Evolutionary conservation across 2,888 invertebrate species (phyloP), one percentile per base, ranked within the genome.

Genomic region (Drymonia ruficornis): DNA sequence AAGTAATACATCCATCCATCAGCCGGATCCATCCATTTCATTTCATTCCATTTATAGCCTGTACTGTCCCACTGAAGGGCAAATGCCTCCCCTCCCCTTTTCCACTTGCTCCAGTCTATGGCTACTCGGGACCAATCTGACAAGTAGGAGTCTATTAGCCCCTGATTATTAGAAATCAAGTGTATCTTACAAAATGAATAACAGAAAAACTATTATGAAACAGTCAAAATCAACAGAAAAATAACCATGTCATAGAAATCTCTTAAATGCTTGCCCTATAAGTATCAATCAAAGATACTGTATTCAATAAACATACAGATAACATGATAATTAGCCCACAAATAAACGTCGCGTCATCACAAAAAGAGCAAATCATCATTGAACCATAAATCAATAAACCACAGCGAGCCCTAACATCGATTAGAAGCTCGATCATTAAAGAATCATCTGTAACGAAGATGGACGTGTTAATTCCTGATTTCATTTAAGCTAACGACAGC

Each of bases 361-460:
- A 74, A 84, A 90, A 88, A 83, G 65, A 78, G 83, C 89, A 83
- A 91, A 90, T 92, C 91, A 92, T 79, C 77, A 83, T 67, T 75
- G 66, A 79, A 80, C 76, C 80, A 82, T 90, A 86, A 90, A 90
- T 91, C 89, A 92, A 91, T 91, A 87, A 86, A 85, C 78, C 81
- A 80, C 76, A 76, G 79, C 84, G 84, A 83, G 80, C 86, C 87
- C 84, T 81, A 81, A 84, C 90, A 90, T 90, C 82, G 87, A 90
- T 89, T 90, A 70, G 77, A 57, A 81, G 80, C 82, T 79, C 76
- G 76, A 85, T 89, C 85, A 90, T 91, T 87, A 90, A 84, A 81
- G 79, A 83, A 91, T 91, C 86, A 87, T 87, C 88, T 86, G 88
- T 89, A 88, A 88, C 89, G 81, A 87, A 89, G 86, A 88, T 78